Evolutionary conservation across 1,140 invertebrate genomes (phyloP).

Genomic region (Danaus melanippus): DNA sequence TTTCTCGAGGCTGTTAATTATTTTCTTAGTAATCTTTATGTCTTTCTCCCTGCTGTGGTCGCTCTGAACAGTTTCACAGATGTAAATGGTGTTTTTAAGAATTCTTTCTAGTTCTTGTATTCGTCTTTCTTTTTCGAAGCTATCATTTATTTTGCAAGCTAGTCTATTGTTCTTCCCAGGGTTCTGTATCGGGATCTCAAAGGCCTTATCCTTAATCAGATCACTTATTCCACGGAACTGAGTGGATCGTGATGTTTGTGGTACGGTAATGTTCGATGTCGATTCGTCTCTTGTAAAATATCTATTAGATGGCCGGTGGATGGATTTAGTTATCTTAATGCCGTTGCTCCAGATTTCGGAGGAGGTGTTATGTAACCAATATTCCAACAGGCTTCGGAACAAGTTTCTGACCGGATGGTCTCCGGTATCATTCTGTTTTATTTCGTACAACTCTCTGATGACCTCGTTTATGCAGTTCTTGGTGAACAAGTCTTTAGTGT

Average conservation of each 20-base stretch:
- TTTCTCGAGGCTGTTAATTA: slow-evolving; percentile 41
- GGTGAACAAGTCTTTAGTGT: slow-evolving; percentile 13
- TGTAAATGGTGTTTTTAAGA: slow-evolving; percentile 54
- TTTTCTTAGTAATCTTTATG: slow-evolving; percentile 43
- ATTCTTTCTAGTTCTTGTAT: slow-evolving; percentile 51
- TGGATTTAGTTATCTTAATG: slow-evolving; percentile 30
- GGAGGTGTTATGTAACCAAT: slow-evolving; percentile 43
- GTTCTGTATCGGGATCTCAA: slow-evolving; percentile 12
- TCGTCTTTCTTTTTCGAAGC: slow-evolving; percentile 41
- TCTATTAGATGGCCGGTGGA: slow-evolving; percentile 36
- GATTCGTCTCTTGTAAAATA: slow-evolving; percentile 44
- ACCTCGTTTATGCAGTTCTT: slow-evolving; percentile 38
- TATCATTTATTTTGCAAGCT: slow-evolving; percentile 27
- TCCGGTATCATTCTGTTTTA: slow-evolving; percentile 27
- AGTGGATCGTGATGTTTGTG: slow-evolving; percentile 27
- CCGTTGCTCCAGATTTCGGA: slow-evolving; percentile 25
- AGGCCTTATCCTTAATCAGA: slow-evolving; percentile 17
- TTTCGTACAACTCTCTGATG: slow-evolving; percentile 42
- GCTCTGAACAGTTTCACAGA: slow-evolving; percentile 36
- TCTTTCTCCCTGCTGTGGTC: slow-evolving; percentile 36
- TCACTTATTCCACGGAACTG: slow-evolving; percentile 35
- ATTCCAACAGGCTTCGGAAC: slow-evolving; percentile 49
- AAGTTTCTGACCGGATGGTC: slow-evolving; percentile 41
- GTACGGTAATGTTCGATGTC: slow-evolving; percentile 31
- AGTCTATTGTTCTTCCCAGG: slow-evolving; percentile 17